Evolutionary conservation across 1,140 invertebrate genomes (phyloP).

Genomic region (Drosophila busckii): DNA sequence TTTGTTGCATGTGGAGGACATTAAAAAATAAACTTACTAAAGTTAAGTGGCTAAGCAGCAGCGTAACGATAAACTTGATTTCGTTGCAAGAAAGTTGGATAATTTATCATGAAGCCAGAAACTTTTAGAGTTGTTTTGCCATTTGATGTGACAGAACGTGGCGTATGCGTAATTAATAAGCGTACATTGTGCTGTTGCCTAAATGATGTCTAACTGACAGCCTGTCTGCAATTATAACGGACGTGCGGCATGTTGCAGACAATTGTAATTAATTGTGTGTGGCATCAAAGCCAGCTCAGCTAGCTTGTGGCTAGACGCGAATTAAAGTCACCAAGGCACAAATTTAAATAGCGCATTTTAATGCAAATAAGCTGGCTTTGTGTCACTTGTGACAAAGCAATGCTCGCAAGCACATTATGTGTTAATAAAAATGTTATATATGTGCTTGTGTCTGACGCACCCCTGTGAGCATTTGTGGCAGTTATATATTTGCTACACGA

Average conservation of each 20-base stretch:
- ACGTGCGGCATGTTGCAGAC: constrained; percentile 17
- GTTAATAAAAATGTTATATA: too few species aligned
- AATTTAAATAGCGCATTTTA: too few species aligned
- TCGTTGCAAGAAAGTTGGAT: constrained; percentile 23
- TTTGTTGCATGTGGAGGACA: constrained; percentile 49
- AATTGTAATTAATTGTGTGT: constrained; percentile 35
- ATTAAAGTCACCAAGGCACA: too few species aligned
- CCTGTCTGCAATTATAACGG: constrained; percentile 15
- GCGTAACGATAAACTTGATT: constrained; percentile 30
- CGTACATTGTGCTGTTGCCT: constrained; percentile 5
- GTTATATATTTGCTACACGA: constrained; percentile 35
- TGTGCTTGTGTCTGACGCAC: too few species aligned
- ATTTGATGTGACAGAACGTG: constrained; percentile 17
- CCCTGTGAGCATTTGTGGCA: constrained; percentile 12
- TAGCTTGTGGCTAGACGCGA: too few species aligned
- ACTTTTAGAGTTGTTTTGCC: neutral
- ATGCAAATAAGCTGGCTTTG: too few species aligned
- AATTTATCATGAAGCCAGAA: constrained; percentile 35
- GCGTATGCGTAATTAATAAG: constrained; percentile 52
- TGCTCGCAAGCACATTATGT: too few species aligned
- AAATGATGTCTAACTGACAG: constrained; percentile 17
- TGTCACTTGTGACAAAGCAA: too few species aligned
- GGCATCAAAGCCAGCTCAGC: neutral
- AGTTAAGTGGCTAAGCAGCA: constrained; percentile 31
- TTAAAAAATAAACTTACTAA: constrained; percentile 38